Percentiles rank a stretch among this genome's conserved stretches.
Conservation (phyloP, 2,113 vertebrate species). For the Leucopsar rothschildi region DNA sequence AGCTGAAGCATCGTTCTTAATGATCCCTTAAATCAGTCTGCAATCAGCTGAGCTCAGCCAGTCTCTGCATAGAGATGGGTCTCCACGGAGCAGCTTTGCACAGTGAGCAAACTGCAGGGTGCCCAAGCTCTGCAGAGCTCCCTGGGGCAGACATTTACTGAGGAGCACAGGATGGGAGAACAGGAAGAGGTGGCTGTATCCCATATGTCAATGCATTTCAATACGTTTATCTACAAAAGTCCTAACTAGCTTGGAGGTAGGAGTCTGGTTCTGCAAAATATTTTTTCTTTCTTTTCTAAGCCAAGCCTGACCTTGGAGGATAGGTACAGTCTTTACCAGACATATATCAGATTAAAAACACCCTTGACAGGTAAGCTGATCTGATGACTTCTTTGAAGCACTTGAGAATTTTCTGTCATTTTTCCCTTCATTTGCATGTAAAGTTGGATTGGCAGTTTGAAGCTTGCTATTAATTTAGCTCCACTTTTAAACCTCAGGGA, state of each 20-base stretch:
- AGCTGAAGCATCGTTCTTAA: neutral
- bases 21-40: neutral
- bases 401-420: neutral
- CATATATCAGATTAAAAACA: neutral
- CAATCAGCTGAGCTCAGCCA: neutral
- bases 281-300: neutral
- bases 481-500: neutral
- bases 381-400: neutral
- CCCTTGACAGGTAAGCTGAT: neutral
- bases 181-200: neutral
- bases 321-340: neutral
- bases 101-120: neutral
- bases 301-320: neutral
- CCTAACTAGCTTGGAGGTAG: neutral
- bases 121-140: neutral
- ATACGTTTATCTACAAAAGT: neutral
- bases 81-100: rapidly evolving
- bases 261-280: neutral
- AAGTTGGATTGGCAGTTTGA: neutral
- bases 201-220: neutral
- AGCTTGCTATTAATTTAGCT: neutral
- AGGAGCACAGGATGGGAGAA: neutral
- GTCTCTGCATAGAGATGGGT: neutral
- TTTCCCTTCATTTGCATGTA: neutral
- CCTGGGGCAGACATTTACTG: neutral